Percentiles rank a stretch among this genome's conserved stretches.
phyloP scores from a whole-genome alignment of 2,797 vertebrate species.

The Heteromormyrus szaboi region DNA sequence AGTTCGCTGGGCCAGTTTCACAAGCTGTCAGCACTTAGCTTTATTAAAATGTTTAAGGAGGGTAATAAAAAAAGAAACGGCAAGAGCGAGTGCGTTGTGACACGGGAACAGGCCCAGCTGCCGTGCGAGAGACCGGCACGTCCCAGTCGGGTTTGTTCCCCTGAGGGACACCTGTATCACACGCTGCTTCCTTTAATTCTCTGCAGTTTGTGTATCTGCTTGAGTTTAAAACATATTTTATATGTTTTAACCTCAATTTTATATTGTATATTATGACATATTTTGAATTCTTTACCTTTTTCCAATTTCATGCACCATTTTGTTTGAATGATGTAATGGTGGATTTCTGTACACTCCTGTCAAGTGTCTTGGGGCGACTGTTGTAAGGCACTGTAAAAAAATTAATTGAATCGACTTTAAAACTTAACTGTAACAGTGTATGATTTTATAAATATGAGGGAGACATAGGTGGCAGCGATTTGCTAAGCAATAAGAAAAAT shows the following conservation, averaged over 20 bases:
- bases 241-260: too few relatives aligned
- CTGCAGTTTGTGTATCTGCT: neutral
- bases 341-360: neutral
- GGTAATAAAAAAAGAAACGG: neutral
- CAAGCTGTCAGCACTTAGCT: slow-evolving; percentile 38
- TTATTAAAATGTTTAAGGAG: slow-evolving; percentile 7
- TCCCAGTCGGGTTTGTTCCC: neutral
- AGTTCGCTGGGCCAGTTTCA: slow-evolving; percentile 37
- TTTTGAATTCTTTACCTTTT: neutral
- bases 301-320: neutral
- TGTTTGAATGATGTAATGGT: neutral
- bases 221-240: neutral
- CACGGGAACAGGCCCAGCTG: neutral
- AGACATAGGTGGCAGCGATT: neutral
- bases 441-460: neutral
- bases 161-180: neutral
- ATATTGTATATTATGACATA: neutral
- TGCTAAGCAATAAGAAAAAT: neutral
- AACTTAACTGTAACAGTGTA: neutral
- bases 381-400: neutral
- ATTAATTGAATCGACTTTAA: neutral
- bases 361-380: neutral
- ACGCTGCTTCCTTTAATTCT: neutral
- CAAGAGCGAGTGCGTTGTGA: neutral
- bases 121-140: neutral